Base-by-base conservation (phyloP, 2,113 vertebrate genomes). In the Pollimyrus isidori region DNA sequence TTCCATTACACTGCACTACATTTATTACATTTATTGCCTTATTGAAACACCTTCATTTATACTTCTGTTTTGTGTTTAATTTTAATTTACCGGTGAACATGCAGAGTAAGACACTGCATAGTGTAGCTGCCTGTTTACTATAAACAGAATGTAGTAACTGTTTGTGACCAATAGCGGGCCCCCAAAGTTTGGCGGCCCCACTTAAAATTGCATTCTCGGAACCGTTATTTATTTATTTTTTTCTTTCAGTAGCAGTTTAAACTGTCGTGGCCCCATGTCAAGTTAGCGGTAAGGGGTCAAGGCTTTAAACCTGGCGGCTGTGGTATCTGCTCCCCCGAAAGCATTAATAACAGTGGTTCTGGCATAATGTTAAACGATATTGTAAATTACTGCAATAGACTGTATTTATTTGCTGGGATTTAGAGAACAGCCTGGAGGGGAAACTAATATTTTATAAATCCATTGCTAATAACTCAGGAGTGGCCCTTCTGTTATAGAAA, bases 381-480 rank as follows among this genome's bases (percentile, higher is more conserved):
- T 76, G 73, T 76, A 76, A 76, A 76, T 76, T 19, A 76, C 15
- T 39, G 30, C 73, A 76, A 4, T 19, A 35, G 15, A 80, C 73
- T 39, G 73, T 80, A 80, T 80, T 80, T 80, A 80, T 80, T 80
- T 80, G 35, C 73, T 80, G 73, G 73, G 73, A 17, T 39, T 80
- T 80, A 80, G 13, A 80, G 30, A 80, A 42, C 35, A 39, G 15
- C 73, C 73, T 80, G 35, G 73, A 39, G 73, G 17, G 73, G 73
- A 39, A 39, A 80, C 30, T 80, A 80, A 80, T 80, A 42, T 80
- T 80, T 80, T 42, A 42, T 17, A 80, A 80, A 80, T 42, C 73
- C 35, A 42, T 42, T 80, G 39, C 15, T 80, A 42, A 80, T 80
- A 80, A 42, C 73, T 17, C 35, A 39, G 35, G 30, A 80, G 65